Conservation (phyloP, 2,888 invertebrate species). For the Acrobasis repandana region DNA sequence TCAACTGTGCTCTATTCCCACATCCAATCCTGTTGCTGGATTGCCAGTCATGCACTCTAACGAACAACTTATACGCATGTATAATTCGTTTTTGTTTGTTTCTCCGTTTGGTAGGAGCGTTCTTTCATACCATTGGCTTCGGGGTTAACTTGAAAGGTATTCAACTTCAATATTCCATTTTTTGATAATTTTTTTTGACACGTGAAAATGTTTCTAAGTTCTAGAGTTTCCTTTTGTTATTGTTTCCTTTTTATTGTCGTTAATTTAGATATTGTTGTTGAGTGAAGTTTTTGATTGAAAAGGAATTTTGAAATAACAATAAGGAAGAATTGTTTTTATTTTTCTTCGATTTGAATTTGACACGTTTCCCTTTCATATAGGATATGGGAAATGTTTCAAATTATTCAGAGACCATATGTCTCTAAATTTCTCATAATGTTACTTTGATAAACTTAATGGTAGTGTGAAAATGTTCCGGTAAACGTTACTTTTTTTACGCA, state of each 20-base stretch:
- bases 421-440: no score
- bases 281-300: not conserved
- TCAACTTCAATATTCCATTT: not conserved
- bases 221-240: not conserved
- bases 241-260: not conserved
- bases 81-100: conserved; percentile 37
- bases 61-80: conserved; percentile 60
- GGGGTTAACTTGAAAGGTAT: conserved; percentile 17
- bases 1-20: conserved; percentile 25
- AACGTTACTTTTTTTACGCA: no score
- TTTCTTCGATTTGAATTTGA: no score
- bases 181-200: not conserved
- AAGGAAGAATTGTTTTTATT: not conserved
- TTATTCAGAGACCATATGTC: no score
- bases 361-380: no score
- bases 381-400: no score
- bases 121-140: conserved; percentile 62
- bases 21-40: conserved; percentile 55
- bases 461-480: no score
- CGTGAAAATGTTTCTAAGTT: conserved; percentile 1
- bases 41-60: conserved; percentile 80
- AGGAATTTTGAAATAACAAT: not conserved
- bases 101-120: conserved; percentile 56
- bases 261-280: not conserved
- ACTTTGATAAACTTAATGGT: no score